Percentiles rank a stretch among this genome's conserved stretches.
These are phyloP conservation scores for Parazoanthus darwini DNA, from an alignment of 92 coral and sea anemone species.

Conservation along the genomic window DNA sequence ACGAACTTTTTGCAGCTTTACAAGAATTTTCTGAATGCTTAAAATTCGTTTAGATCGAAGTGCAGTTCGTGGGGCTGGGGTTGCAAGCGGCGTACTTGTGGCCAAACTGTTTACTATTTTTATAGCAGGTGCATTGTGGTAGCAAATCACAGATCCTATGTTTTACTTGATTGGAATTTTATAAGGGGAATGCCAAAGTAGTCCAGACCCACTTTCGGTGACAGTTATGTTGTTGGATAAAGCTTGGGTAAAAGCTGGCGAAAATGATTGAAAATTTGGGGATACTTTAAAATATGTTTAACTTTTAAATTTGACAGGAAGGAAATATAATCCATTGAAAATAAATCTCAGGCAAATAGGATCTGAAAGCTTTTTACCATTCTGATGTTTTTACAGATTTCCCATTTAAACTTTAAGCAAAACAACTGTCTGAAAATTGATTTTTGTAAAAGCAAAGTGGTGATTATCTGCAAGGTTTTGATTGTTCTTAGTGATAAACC, in stretches of 20 bases:
- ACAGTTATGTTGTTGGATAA: not conserved
- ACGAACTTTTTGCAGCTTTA: not conserved
- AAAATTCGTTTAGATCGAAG: not conserved
- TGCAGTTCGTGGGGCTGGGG: not conserved
- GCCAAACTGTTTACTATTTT: constrained; percentile 30
- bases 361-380: not conserved
- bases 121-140: constrained; percentile 34
- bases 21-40: not conserved
- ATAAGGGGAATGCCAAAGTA: not conserved
- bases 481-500: not conserved
- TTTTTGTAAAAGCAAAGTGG: not conserved
- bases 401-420: not conserved
- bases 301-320: constrained; percentile 9
- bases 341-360: not conserved
- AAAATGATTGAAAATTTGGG: not conserved
- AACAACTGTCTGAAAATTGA: not conserved
- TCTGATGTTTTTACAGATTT: not conserved
- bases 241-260: not conserved
- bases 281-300: not conserved
- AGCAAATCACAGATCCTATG: constrained; percentile 3
- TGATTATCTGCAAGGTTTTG: not conserved
- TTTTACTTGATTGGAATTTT: not conserved
- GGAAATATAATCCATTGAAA: constrained; percentile 19
- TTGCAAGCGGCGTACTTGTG: constrained; percentile 35
- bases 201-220: not conserved